Conservation (phyloP, 2,113 vertebrate genomes). For the Cynopterus brachyotis region DNA sequence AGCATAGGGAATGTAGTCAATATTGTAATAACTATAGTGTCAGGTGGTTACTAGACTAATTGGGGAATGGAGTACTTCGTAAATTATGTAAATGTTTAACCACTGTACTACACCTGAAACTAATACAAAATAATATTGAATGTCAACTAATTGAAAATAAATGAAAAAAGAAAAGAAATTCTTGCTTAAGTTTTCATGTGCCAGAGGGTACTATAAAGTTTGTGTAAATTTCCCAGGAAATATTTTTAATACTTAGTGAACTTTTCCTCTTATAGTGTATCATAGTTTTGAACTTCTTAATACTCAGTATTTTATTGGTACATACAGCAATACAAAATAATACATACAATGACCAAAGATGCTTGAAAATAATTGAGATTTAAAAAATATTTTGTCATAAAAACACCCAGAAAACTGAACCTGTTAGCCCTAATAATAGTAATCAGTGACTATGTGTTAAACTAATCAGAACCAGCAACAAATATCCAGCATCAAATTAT, state of each 20-base stretch:
- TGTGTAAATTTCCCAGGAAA: constrained; percentile 28
- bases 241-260: neutral
- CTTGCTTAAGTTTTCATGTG: constrained; percentile 37
- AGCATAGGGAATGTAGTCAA: too few species aligned
- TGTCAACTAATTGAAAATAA: too few species aligned
- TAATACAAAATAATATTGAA: too few species aligned
- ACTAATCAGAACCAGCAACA: constrained; percentile 44
- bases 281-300: neutral
- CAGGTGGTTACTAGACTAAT: too few species aligned
- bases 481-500: constrained; percentile 46
- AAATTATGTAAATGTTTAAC: too few species aligned
- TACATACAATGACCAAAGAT: constrained; percentile 5
- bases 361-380: constrained; percentile 2
- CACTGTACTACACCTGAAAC: too few species aligned
- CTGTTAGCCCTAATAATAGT: neutral
- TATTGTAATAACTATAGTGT: too few species aligned
- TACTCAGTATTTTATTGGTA: neutral
- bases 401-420: constrained; percentile 33
- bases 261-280: neutral
- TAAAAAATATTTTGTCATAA: neutral
- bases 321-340: neutral
- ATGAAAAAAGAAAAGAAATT: neutral
- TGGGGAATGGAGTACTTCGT: too few species aligned
- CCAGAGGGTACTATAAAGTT: neutral
- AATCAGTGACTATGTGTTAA: neutral